phyloP scores from a whole-genome alignment of 2,888 invertebrate species.

The Agrotis puta region DNA sequence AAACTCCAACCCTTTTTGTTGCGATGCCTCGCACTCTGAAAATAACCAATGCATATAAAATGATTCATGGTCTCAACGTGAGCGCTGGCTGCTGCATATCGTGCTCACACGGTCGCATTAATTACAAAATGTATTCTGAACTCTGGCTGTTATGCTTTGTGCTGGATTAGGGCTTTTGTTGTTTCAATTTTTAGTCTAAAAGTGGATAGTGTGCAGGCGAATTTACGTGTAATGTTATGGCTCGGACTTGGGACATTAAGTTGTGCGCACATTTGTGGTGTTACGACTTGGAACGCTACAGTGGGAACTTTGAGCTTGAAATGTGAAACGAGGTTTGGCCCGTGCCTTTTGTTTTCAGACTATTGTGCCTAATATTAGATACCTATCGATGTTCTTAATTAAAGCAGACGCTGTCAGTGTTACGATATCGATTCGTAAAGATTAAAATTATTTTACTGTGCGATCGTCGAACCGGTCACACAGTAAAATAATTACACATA shows the following conservation, averaged over 20 bases:
- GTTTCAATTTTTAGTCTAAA: slow-evolving; percentile 51
- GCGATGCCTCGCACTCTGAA: slow-evolving; percentile 68
- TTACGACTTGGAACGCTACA: slow-evolving; percentile 24
- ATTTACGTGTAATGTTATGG: slow-evolving; percentile 42
- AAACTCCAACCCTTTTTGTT: slow-evolving; percentile 69
- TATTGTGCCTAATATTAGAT: not conserved
- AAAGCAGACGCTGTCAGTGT: not conserved
- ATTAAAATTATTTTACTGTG: too few species aligned
- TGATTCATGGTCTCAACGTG: slow-evolving; percentile 81
- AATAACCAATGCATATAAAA: slow-evolving; percentile 85
- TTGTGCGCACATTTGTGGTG: slow-evolving; percentile 31
- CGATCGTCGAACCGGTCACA: too few species aligned
- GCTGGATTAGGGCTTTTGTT: slow-evolving; percentile 54
- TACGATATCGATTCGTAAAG: too few species aligned
- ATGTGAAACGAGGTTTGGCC: not conserved
- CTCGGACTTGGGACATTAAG: slow-evolving; percentile 30
- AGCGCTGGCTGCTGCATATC: slow-evolving; percentile 69
- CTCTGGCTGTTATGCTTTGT: slow-evolving; percentile 61
- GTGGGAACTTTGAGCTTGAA: slow-evolving; percentile 13
- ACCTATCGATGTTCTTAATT: not conserved
- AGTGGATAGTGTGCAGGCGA: slow-evolving; percentile 32
- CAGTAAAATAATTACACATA: too few species aligned
- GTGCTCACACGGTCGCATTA: slow-evolving; percentile 77
- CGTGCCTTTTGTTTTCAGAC: not conserved
- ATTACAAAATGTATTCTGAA: slow-evolving; percentile 76